phyloP scores from a whole-genome alignment of 1,140 invertebrate genomes.

The Microplitis demolitor region DNA sequence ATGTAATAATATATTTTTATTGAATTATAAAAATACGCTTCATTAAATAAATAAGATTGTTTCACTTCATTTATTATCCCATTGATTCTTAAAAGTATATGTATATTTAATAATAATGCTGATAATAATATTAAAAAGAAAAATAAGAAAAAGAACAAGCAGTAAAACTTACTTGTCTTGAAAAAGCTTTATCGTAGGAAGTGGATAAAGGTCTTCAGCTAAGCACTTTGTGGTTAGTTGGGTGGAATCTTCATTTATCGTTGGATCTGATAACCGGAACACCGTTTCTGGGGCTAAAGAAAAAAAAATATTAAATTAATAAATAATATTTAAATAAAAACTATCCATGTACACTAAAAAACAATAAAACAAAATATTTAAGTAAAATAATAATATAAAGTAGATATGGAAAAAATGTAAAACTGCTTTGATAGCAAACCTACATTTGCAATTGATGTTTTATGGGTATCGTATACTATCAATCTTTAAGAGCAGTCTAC shows the following conservation, averaged over 20 bases:
- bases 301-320: slow-evolving; percentile 23
- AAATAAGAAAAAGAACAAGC: not conserved
- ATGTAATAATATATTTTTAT: too few relatives aligned
- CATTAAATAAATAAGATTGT: too few relatives aligned
- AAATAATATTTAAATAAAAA: slow-evolving; percentile 13
- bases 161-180: slow-evolving; percentile 43
- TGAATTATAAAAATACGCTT: too few relatives aligned
- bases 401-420: too few relatives aligned
- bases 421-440: too few relatives aligned
- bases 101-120: too few relatives aligned
- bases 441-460: too few relatives aligned
- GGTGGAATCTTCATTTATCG: slow-evolving; percentile 40
- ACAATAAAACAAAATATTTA: too few relatives aligned
- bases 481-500: too few relatives aligned
- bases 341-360: too few relatives aligned
- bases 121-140: slow-evolving; percentile 2
- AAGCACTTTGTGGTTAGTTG: slow-evolving; percentile 43
- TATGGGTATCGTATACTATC: too few relatives aligned
- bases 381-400: too few relatives aligned
- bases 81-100: not conserved
- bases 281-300: slow-evolving; percentile 46
- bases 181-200: slow-evolving; percentile 44
- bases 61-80: not conserved
- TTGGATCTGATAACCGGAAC: slow-evolving; percentile 43
- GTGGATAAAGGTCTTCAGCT: slow-evolving; percentile 47